These are phyloP conservation scores for Drosophila cardini DNA, from an alignment of 1,140 invertebrate species.

Conservation along the genomic window DNA sequence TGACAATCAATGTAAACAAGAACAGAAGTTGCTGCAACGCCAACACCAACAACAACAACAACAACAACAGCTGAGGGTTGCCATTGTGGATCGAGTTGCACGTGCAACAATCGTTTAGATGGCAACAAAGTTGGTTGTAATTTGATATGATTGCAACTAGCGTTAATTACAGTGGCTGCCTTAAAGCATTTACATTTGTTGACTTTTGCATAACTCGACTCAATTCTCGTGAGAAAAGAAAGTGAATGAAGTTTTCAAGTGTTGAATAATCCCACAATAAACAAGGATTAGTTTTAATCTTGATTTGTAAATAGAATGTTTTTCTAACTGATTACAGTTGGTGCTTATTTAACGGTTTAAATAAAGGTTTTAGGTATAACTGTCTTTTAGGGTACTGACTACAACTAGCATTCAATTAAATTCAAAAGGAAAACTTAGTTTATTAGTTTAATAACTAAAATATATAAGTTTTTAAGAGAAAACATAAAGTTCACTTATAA, in stretches of 20 bases:
- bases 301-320: slow-evolving; percentile 1
- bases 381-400: too few relatives aligned
- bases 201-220: slow-evolving; percentile 62
- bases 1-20: slow-evolving; percentile 79
- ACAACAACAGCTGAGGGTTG: slow-evolving; percentile 26
- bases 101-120: slow-evolving; percentile 37
- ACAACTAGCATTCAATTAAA: too few relatives aligned
- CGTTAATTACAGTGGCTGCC: slow-evolving; percentile 79
- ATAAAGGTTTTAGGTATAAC: neutral
- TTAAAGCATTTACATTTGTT: slow-evolving; percentile 60
- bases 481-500: too few relatives aligned
- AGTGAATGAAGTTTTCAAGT: slow-evolving; percentile 12
- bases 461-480: too few relatives aligned
- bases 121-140: slow-evolving; percentile 66
- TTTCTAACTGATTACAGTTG: neutral
- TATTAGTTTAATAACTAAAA: too few relatives aligned
- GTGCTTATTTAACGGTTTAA: neutral
- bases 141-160: slow-evolving; percentile 76
- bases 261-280: slow-evolving; percentile 2
- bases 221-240: slow-evolving; percentile 57
- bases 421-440: too few relatives aligned
- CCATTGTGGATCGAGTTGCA: slow-evolving; percentile 25
- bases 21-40: slow-evolving; percentile 43
- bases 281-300: neutral
- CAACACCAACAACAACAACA: slow-evolving; percentile 19